Conservation (phyloP, 2,113 vertebrate species). For the Piprites chloris region DNA sequence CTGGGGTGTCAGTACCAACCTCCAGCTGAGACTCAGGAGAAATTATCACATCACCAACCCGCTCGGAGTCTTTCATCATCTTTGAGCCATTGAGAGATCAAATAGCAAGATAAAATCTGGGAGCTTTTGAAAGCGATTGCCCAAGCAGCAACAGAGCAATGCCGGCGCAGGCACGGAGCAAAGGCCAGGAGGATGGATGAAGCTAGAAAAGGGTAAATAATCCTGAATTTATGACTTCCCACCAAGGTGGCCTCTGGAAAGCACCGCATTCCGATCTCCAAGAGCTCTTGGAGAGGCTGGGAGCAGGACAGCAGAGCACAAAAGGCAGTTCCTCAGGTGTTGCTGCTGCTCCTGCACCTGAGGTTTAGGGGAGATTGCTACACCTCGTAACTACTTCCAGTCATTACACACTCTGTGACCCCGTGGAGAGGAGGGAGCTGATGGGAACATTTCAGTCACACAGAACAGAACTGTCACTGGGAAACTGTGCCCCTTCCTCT, state of each 20-base stretch:
- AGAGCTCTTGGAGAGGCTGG: neutral
- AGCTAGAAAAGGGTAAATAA: neutral
- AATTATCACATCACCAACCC: neutral
- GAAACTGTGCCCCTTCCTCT: neutral
- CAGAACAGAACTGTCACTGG: neutral
- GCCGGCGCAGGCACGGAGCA: neutral
- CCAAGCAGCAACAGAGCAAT: slow-evolving; percentile 14
- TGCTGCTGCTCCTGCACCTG: neutral
- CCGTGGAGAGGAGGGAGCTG: neutral
- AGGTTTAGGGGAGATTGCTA: neutral
- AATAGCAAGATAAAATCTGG: slow-evolving; percentile 49
- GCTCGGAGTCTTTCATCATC: slow-evolving; percentile 22
- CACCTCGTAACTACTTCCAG: neutral
- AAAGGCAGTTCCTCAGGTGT: neutral
- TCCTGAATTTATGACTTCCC: neutral
- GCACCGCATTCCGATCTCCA: neutral
- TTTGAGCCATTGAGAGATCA: neutral
- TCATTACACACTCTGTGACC: neutral
- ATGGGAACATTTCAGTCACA: neutral
- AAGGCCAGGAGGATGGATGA: neutral
- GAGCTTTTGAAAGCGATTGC: slow-evolving; percentile 50
- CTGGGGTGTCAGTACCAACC: neutral
- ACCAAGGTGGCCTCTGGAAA: neutral
- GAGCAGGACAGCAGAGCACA: neutral
- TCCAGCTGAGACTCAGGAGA: neutral